phyloP scores from a whole-genome alignment of 1,140 invertebrate species.

The Drosophila melanogaster region Release_6_plus_ISO1_MT NC_004354.4:13105001-13105500 shows the following conservation, averaged over 20 bases:
- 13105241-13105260: too few relatives aligned
- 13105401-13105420: slow-evolving; percentile 20
- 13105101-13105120: not conserved
- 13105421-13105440: slow-evolving; percentile 37
- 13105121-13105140: not conserved
- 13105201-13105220: too few relatives aligned
- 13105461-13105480: slow-evolving; percentile 6
- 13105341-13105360: slow-evolving; percentile 41
- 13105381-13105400: slow-evolving; percentile 64
- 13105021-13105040: too few relatives aligned
- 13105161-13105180: too few relatives aligned
- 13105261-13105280: too few relatives aligned
- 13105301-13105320: slow-evolving; percentile 21
- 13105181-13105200: not conserved
- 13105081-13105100: not conserved
- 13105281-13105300: slow-evolving; percentile 20
- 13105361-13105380: slow-evolving; percentile 20
- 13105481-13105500: not conserved
- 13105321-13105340: slow-evolving; percentile 33
- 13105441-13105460: slow-evolving; percentile 29
- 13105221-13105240: too few relatives aligned
- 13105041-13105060: too few relatives aligned
- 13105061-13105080: not conserved
- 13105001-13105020: not conserved
- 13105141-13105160: not conserved